Evolutionary conservation across 2,113 vertebrate genomes (phyloP).

Genomic region (Apus apus): DNA sequence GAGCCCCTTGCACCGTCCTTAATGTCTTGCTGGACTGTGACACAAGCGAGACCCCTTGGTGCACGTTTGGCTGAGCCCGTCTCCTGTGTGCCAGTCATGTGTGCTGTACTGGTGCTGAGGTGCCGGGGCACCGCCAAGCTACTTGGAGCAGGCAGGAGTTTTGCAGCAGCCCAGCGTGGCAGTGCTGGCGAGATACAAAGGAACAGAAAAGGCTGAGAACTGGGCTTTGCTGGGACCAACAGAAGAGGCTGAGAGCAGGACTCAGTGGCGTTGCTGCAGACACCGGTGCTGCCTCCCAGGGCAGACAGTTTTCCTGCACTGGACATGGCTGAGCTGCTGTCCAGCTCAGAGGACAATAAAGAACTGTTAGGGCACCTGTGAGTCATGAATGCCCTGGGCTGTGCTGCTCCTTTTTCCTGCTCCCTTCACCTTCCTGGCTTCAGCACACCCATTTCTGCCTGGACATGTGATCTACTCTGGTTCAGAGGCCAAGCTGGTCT

Average conservation of each 20-base stretch:
- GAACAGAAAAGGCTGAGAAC: neutral
- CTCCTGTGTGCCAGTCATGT: rapidly evolving
- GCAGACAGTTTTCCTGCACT: neutral
- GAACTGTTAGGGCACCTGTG: slow-evolving; percentile 12
- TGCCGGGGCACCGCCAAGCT: neutral
- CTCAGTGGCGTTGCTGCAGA: rapidly evolving
- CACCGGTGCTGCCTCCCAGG: neutral
- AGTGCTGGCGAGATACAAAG: slow-evolving; percentile 1
- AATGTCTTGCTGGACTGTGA: slow-evolving; percentile 90
- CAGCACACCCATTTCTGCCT: neutral
- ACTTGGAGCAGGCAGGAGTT: slow-evolving; percentile 2
- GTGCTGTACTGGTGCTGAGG: neutral
- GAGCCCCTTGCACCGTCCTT: slow-evolving; percentile 90
- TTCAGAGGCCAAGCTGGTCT: neutral
- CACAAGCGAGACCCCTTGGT: slow-evolving; percentile 89
- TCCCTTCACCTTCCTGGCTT: neutral
- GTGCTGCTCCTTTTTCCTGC: neutral
- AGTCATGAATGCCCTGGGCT: neutral
- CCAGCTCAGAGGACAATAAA: slow-evolving; percentile 51
- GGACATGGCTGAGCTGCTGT: slow-evolving; percentile 27
- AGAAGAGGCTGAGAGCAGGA: neutral
- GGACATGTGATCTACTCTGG: neutral
- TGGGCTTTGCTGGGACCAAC: neutral
- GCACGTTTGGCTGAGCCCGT: slow-evolving; percentile 78
- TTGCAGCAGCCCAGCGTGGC: neutral